phyloP scores from a whole-genome alignment of 2,888 invertebrate genomes.

The Chrysomela aeneicollis region DNA sequence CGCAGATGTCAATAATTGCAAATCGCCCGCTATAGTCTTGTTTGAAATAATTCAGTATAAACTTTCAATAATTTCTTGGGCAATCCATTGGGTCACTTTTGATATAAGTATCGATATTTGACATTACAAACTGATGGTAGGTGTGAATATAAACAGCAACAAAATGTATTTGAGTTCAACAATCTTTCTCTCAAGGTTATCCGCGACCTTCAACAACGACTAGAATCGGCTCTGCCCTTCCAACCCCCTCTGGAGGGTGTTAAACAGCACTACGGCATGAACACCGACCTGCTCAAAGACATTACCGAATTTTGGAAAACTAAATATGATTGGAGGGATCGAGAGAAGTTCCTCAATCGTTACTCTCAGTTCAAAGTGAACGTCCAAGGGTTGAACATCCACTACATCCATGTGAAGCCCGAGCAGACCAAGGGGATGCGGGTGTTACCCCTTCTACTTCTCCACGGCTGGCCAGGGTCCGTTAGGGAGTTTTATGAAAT shows the following conservation, averaged over 20 bases:
- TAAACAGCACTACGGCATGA: conserved; percentile 84
- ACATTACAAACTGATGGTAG: no score
- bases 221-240: conserved; percentile 61
- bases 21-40: no score
- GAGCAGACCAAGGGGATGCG: conserved; percentile 50
- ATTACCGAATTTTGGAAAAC: conserved; percentile 80
- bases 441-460: conserved; percentile 72
- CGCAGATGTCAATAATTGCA: no score
- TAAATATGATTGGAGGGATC: conserved; percentile 72
- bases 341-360: conserved; percentile 61
- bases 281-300: conserved; percentile 68
- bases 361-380: conserved; percentile 67
- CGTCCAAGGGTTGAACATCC: conserved; percentile 66
- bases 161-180: no score
- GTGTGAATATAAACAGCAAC: no score
- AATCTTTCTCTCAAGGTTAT: conserved; percentile 58
- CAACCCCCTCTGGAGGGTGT: conserved; percentile 69
- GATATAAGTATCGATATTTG: no score
- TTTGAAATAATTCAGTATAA: no score
- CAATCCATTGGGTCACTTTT: no score
- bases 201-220: conserved; percentile 65
- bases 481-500: conserved; percentile 82
- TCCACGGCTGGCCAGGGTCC: conserved; percentile 93
- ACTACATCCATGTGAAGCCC: conserved; percentile 63
- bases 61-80: no score